phyloP scores from a whole-genome alignment of 2,888 invertebrate species.

The Ryuthela nishihirai region DNA sequence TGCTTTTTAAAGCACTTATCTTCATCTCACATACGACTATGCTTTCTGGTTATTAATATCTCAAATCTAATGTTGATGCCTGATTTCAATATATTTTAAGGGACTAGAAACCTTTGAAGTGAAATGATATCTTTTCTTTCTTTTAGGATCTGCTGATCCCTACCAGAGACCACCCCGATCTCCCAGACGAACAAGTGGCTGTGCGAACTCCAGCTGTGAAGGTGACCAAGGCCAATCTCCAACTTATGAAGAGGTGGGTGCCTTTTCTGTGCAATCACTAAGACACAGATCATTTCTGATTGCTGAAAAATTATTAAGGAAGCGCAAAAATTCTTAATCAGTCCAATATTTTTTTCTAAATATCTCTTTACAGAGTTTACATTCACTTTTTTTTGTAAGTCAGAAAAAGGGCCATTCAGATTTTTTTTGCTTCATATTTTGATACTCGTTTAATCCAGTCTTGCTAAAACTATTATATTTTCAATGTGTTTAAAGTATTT shows the following conservation, averaged over 20 bases:
- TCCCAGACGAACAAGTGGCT: slow-evolving; percentile 58
- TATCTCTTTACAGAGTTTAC: no score
- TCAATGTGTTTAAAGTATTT: no score
- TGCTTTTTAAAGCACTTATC: background rate
- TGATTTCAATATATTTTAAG: background rate
- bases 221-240: slow-evolving; percentile 55
- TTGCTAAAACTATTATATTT: no score
- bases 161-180: slow-evolving; percentile 76
- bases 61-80: background rate
- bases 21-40: background rate
- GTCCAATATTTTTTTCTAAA: no score
- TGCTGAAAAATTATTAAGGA: no score
- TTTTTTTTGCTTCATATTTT: no score
- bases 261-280: no score
- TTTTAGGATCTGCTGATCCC: slow-evolving; percentile 65
- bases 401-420: no score
- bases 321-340: no score
- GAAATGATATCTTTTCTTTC: background rate
- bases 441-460: no score
- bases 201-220: slow-evolving; percentile 40
- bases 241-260: slow-evolving; percentile 87
- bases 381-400: no score
- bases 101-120: background rate
- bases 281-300: no score
- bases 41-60: background rate